phyloP scores from a whole-genome alignment of 2,113 vertebrate genomes.

The Oreochromis spilurus region DNA sequence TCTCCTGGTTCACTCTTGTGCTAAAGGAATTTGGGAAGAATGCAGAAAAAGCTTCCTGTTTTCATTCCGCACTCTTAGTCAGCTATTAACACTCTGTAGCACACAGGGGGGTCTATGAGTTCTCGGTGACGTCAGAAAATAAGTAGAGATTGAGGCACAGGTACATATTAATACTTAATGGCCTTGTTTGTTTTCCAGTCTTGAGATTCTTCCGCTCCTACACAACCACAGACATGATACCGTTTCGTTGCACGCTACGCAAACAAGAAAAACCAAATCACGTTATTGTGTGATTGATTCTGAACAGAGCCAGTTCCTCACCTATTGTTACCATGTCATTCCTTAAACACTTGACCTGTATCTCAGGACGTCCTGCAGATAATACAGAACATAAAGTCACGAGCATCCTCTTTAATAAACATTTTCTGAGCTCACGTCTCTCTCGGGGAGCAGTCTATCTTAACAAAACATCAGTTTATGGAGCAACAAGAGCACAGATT shows the following conservation, averaged over 20 bases:
- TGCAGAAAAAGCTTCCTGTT: slow-evolving; percentile 84
- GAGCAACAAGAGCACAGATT: not conserved
- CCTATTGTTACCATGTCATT: not conserved
- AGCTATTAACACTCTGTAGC: slow-evolving; percentile 38
- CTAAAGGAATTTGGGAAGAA: slow-evolving; percentile 71
- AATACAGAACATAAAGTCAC: not conserved
- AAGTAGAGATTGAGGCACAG: not conserved
- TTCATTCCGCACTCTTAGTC: slow-evolving; percentile 62
- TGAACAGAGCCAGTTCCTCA: not conserved
- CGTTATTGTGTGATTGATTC: not conserved
- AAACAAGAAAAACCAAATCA: not conserved
- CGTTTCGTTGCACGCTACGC: not conserved
- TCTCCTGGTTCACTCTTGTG: slow-evolving; percentile 48
- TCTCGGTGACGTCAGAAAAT: slow-evolving; percentile 25
- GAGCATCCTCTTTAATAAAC: slow-evolving; percentile 36
- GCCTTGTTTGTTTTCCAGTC: not conserved
- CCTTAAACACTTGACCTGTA: slow-evolving; percentile 3
- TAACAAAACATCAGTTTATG: slow-evolving; percentile 47
- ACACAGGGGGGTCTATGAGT: not conserved
- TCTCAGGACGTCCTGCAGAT: slow-evolving; percentile 34
- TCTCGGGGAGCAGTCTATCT: slow-evolving; percentile 18
- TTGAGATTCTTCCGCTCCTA: not conserved
- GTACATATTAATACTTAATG: not conserved
- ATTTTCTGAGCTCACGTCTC: not conserved
- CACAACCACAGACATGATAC: too few relatives aligned